Evolutionary conservation across 2,113 vertebrate species (phyloP).

Genomic region (Eupsittula cactorum): DNA sequence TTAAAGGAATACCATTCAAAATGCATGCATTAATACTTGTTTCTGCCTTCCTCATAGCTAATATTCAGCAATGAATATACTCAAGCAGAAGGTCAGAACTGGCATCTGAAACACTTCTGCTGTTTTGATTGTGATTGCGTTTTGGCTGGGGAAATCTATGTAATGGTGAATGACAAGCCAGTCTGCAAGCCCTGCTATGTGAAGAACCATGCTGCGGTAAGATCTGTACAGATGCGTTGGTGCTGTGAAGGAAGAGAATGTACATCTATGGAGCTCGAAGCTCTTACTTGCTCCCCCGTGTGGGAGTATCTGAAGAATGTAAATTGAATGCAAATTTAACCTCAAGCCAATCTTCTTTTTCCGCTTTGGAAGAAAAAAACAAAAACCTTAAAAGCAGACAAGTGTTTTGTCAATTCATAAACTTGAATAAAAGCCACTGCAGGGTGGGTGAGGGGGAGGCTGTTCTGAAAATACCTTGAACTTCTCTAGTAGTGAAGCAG

Average conservation of each 20-base stretch:
- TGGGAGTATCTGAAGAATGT: neutral
- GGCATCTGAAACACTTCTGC: slow-evolving; percentile 99
- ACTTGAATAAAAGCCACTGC: neutral
- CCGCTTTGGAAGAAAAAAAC: neutral
- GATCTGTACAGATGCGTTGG: neutral
- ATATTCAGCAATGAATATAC: slow-evolving; percentile 99
- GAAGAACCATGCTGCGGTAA: slow-evolving; percentile 92
- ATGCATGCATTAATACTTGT: neutral
- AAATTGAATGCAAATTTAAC: neutral
- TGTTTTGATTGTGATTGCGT: slow-evolving; percentile 97
- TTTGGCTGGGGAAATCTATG: slow-evolving; percentile 92
- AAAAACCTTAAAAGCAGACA: neutral
- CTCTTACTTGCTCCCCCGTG: neutral
- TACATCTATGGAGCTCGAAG: neutral
- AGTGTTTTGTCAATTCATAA: neutral
- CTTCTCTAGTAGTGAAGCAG: neutral
- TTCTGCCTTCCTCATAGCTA: slow-evolving; percentile 74
- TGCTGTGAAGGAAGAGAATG: neutral
- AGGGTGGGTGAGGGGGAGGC: rapidly evolving
- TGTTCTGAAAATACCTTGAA: neutral
- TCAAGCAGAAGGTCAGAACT: slow-evolving; percentile 92
- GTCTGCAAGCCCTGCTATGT: slow-evolving; percentile 94
- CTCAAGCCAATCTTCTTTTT: neutral
- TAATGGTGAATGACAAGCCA: slow-evolving; percentile 92
- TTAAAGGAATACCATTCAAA: neutral